A percentile compares a stretch with the other conserved stretches of the same genome.
phyloP scores from a whole-genome alignment of 1,140 invertebrate genomes.

The Copidosoma floridanum region DNA sequence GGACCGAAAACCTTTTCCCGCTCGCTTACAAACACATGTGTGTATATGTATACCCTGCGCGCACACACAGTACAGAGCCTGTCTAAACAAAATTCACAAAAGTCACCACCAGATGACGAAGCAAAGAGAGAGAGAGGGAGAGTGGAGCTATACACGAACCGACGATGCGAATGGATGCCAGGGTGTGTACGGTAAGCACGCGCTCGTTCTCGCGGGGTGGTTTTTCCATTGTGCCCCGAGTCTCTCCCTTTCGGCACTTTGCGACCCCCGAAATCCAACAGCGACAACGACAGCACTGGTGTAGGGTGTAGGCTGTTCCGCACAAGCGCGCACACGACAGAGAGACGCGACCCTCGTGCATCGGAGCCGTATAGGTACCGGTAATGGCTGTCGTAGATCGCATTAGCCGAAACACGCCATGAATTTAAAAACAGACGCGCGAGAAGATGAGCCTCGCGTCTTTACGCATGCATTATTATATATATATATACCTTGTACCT shows the following conservation, averaged over 20 bases:
- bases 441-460: neutral
- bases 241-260: constrained; percentile 25
- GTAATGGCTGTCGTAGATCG: constrained; percentile 49
- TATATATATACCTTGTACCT: too few relatives aligned
- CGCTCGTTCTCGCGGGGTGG: constrained; percentile 45
- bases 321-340: neutral
- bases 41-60: too few relatives aligned
- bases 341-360: too few relatives aligned
- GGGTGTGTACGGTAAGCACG: neutral
- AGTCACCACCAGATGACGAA: constrained; percentile 56
- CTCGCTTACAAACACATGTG: neutral
- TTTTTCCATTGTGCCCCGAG: constrained; percentile 42
- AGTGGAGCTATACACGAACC: too few relatives aligned
- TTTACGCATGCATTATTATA: too few relatives aligned
- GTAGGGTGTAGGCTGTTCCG: too few relatives aligned
- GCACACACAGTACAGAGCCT: too few relatives aligned
- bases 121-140: constrained; percentile 32
- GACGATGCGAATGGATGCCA: neutral
- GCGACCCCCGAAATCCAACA: constrained; percentile 31
- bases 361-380: constrained; percentile 47
- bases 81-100: constrained; percentile 48
- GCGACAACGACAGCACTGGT: too few relatives aligned
- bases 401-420: constrained; percentile 41
- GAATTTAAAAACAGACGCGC: constrained; percentile 36
- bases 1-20: neutral